Base-by-base conservation (phyloP, 2,888 invertebrate genomes). In the Athalia circularis region DNA sequence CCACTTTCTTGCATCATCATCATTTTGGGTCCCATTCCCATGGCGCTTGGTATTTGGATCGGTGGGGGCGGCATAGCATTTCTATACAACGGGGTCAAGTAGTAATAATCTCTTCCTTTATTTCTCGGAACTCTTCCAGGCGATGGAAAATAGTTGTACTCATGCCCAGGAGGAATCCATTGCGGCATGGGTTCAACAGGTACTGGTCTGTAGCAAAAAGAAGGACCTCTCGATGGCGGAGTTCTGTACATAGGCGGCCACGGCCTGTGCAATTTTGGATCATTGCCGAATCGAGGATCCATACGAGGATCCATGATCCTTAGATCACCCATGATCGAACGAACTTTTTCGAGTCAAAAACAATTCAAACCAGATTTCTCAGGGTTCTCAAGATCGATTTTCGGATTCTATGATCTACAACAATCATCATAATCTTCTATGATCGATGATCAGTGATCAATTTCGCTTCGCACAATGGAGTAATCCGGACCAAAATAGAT, bases 31-130 rank as follows among this genome's bases (percentile, higher is more conserved):
- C 86, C 85, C 29, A 88, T 81, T 0, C 86, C 85, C 1, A 89
- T 82, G 4, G 86, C 84, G 29, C 29, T 29, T 4, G 84, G 82
- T 7, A 83, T 79, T 65, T 83, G 84, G 84, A 83, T 81, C 6
- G 84, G 81, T 5, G 86, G 84, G 0, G 83, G 82, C 48, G 94
- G 94, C 88, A 94, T 92, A 2, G 93, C 94, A 84, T 94, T 92
- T 45, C 93, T 91, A 87, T 94, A 95, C 88, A 94, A 93, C 61
- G 95, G 95, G 79, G 95, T 93, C 84, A 95, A 89, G 85, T 94
- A 94, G 88, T 95, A 95, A 85, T 93, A 92, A 81, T 93, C 93
- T 5, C 90, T 87, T 3, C 91, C 90, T 81, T 92, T 92, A 80
- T 87, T 89, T 0, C 84, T 82, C 89, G 82, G 91, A 84, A 82